These are phyloP conservation scores for Dryobates pubescens DNA, from an alignment of 2,797 vertebrate genomes.

Conservation along the genomic window DNA sequence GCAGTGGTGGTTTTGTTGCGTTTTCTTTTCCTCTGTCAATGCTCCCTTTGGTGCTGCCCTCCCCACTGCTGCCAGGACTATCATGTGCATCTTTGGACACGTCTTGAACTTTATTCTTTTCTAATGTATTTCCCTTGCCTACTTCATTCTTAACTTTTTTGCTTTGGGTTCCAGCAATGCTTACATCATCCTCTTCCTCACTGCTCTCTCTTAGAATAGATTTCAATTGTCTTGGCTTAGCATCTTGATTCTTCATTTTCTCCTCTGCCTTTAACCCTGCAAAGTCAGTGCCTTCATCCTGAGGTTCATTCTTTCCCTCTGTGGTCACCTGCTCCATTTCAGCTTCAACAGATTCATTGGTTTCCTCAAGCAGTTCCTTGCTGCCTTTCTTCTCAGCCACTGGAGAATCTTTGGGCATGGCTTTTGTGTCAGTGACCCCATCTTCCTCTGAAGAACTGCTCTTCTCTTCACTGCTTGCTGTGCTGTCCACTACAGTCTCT, in stretches of 20 bases:
- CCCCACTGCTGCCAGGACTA: not conserved
- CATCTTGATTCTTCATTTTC: not conserved
- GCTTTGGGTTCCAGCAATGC: not conserved
- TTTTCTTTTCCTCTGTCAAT: slow-evolving; percentile 32
- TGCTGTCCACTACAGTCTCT: not conserved
- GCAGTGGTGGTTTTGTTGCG: slow-evolving; percentile 43
- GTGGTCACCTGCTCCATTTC: not conserved
- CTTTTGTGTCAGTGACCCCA: not conserved
- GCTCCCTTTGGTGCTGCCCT: slow-evolving; percentile 21
- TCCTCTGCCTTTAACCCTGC: not conserved
- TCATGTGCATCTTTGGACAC: slow-evolving; percentile 25
- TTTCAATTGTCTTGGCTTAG: not conserved
- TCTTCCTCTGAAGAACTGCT: slow-evolving; percentile 14
- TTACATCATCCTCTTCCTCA: not conserved
- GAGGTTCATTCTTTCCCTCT: not conserved
- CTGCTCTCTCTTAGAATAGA: not conserved
- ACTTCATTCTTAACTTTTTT: not conserved
- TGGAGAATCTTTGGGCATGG: not conserved
- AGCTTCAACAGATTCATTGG: not conserved
- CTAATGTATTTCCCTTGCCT: not conserved
- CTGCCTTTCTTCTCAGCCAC: not conserved
- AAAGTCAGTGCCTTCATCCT: not conserved
- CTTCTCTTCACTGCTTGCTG: not conserved
- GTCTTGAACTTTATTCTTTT: not conserved
- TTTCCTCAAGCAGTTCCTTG: not conserved